Base-by-base conservation (phyloP, 2,888 invertebrate species). In the Agrilus biguttatus region DNA sequence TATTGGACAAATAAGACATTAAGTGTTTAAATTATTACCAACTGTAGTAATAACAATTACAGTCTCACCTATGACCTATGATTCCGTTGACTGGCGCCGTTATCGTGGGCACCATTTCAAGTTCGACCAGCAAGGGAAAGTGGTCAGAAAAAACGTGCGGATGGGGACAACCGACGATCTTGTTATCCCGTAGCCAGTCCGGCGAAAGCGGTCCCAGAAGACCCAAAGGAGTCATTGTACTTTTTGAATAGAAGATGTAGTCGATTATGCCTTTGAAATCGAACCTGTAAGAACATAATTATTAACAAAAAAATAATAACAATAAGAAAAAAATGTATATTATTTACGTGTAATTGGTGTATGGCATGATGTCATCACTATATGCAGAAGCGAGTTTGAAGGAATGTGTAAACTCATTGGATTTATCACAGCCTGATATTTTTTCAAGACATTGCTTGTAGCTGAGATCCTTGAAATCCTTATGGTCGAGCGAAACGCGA, bases 251-350 rank as follows among this genome's bases (percentile, higher is more conserved):
- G 75, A 98, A 97, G 68, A 98, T 95, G 77, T 98, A 98, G 73
- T 98, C 98, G 63, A 98, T 98, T 65, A 97, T 92, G 55, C 97
- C 98, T 70, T 97, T 95, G 73, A 98, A 98, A 69, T 98, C 96
- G 70, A 91, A 93, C 61, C 91, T 92, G 75, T 36, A 78, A 71
- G 44, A 50, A 48, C 51, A 48, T 45, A 44, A 40, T 33, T 43
- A 42, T 35, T 21, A 21, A 19, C 41, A 35, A 23, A 8, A 39
- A 44, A 21, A 17, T 13, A 34, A 23, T 33, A 12, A 13, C 10
- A 2, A 19, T 19, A 37, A 19, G 19, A 13, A 37, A 17, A 14
- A 14, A 14, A 36, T 7, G 14, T 14, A 3, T 37, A 45, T 21
- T 21, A 71, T 84, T 79, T 66, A 92, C 86, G 98, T 98, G 68